Base-by-base conservation (phyloP, 92 coral and sea anemone species). In the Porites lobata region DNA sequence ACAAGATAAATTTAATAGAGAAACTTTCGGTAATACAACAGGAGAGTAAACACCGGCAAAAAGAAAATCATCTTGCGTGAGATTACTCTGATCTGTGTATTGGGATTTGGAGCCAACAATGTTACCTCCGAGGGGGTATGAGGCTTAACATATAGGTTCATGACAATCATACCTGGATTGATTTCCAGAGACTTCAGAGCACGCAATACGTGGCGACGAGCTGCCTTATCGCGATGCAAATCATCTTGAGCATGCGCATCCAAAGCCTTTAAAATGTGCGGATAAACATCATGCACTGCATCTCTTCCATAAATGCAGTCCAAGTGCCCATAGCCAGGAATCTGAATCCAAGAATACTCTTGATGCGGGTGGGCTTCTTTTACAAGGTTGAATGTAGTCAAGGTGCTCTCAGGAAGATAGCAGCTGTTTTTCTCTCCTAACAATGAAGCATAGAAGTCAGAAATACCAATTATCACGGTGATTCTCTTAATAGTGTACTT, bases 251-350 rank as follows among this genome's bases (percentile, higher is more conserved):
- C 85, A 43, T 91, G 75, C 52, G 52, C 69, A 13, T 91, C 91
- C 76, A 91, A 77, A 21, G 94, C 84, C 18, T 76, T 78, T 89
- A 87, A 26, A 12, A 91, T 86, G 51, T 91, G 88, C 1, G 94
- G 94, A 58, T 74, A 91, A 15, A 91, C 94, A 32, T 91, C 86
- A 29, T 65, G 82, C 4, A 81, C 86, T 1, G 94, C 94, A 21
- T 69, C 72, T 64, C 50, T 87, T 29, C 94, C 94, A 50, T 50
- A 77, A 9, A 91, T 91, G 63, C 94, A 91, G 68, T 87, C 94
- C n/a, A 91, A 79, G 75, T 91, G 94, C 5, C 94, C 94, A 79
- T 91, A 87, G 22, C 72, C 78, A 50, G 94, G 91, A 77, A 91
- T 91, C 78, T 57, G 72, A 19, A 63, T 61, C 61, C 78, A 72